Conservation (phyloP, 2,888 invertebrate genomes). For the Platycheirus albimanus region DNA sequence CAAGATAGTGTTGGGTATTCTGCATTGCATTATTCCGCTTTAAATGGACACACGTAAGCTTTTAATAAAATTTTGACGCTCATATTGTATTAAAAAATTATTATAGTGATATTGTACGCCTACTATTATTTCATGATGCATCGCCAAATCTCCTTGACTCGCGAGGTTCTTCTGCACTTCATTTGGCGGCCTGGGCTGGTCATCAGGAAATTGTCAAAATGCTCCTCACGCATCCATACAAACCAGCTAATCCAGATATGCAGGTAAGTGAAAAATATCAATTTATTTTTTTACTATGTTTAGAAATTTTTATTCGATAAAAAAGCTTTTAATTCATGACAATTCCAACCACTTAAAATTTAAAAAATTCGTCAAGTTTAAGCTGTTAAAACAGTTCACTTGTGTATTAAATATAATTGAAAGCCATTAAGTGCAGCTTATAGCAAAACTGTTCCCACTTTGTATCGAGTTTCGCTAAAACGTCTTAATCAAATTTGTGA, state of each 20-base stretch:
- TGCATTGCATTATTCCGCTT: conserved; percentile 95
- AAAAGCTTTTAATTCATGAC: too few relatives aligned
- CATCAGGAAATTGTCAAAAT: conserved; percentile 93
- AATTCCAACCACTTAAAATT: too few relatives aligned
- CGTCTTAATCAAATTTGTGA: too few relatives aligned
- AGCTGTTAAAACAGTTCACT: too few relatives aligned
- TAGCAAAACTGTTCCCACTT: too few relatives aligned
- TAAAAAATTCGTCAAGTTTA: too few relatives aligned
- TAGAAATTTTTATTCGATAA: too few relatives aligned
- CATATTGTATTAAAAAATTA: background rate
- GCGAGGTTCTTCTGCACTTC: conserved; percentile 95
- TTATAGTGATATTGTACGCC: conserved; percentile 89
- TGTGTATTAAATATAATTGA: too few relatives aligned
- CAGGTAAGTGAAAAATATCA: too few relatives aligned
- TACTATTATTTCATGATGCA: conserved; percentile 91
- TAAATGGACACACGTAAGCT: conserved; percentile 94
- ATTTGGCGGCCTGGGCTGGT: conserved; percentile 97
- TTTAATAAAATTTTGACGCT: background rate
- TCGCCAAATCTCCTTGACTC: conserved; percentile 94
- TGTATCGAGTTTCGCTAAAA: too few relatives aligned
- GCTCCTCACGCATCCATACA: conserved; percentile 91
- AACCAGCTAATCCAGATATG: conserved; percentile 92
- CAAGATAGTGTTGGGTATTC: conserved; percentile 97
- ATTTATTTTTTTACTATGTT: too few relatives aligned
- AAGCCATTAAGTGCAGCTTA: too few relatives aligned